Evolutionary conservation across 2,113 vertebrate genomes (phyloP).

Genomic region (Gorilla gorilla): DNA sequence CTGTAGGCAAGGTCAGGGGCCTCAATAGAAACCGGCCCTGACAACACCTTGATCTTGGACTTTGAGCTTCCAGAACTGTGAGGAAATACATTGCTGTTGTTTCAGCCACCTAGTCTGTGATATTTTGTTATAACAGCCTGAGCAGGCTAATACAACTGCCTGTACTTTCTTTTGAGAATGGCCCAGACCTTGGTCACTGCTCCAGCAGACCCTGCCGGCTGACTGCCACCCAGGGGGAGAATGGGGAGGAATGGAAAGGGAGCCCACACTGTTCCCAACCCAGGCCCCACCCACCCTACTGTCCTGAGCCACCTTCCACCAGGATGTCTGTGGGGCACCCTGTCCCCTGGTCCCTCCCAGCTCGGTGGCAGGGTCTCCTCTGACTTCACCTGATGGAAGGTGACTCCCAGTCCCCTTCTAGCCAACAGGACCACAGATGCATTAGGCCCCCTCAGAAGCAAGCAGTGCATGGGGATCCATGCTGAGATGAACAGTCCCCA

Average conservation of each 20-base stretch:
- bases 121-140: neutral
- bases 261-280: accelerated
- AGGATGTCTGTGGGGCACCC: neutral
- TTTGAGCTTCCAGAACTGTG: neutral
- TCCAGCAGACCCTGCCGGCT: neutral
- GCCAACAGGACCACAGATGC: neutral
- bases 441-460: neutral
- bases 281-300: neutral
- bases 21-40: neutral
- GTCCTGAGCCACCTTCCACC: neutral
- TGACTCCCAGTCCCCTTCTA: neutral
- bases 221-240: neutral
- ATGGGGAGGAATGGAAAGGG: neutral
- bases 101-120: neutral
- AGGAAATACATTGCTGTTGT: neutral
- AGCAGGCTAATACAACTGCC: neutral
- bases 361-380: neutral
- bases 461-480: too few species aligned
- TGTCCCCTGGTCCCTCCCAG: neutral
- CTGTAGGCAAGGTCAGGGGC: neutral
- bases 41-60: neutral
- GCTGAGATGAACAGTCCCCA: neutral
- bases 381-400: neutral
- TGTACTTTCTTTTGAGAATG: neutral
- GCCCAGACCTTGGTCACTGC: neutral